Base-by-base conservation (phyloP, 2,797 vertebrate species). In the Kryptopterus vitreolus region DNA sequence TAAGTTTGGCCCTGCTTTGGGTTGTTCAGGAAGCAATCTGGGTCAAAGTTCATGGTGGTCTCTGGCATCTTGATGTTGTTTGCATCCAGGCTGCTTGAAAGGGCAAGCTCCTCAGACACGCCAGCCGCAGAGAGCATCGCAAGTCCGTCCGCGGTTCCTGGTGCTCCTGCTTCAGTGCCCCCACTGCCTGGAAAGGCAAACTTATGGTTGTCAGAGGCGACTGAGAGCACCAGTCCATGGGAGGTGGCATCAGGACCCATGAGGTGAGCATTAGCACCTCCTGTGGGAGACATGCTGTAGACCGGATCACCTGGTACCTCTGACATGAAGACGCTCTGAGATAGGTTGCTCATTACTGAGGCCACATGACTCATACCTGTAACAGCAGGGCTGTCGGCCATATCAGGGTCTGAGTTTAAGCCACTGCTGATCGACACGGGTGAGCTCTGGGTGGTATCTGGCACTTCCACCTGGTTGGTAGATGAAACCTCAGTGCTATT, bases 1-100 rank as follows among this genome's bases (percentile, higher is more conserved):
- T 99, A 99, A 1, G 98, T 99, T 93, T 99, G 98, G 82, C 98
- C 98, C 92, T 99, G 98, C 90, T 99, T 99, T 63, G 98, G 98
- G 87, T 99, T 99, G 90, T 99, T 99, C 87, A 99, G 94, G 93
- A 99, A 99, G 95, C 98, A 99, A 94, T 99, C 98, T 0, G 98
- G 98, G 91, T 99, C 98, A 88, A 99, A 99, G 94, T 98, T 99
- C 96, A 99, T 98, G 84, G 94, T 93, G 90, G 97, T 94, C 88
- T 98, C 97, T 26, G 97, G 96, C 73, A 99, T 96, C 92, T 99
- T 99, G 87, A 97, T 93, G 88, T 87, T 89, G 82, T 93, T 94
- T 22, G 93, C 81, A 48, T 99, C 98, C 16, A 99, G 94, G 88
- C 95, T 98, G 89, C 96, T 99, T 83, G 97, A 98, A 76, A 99